phyloP scores from a whole-genome alignment of 2,888 invertebrate genomes.

The Phanerotoma sp. region DNA sequence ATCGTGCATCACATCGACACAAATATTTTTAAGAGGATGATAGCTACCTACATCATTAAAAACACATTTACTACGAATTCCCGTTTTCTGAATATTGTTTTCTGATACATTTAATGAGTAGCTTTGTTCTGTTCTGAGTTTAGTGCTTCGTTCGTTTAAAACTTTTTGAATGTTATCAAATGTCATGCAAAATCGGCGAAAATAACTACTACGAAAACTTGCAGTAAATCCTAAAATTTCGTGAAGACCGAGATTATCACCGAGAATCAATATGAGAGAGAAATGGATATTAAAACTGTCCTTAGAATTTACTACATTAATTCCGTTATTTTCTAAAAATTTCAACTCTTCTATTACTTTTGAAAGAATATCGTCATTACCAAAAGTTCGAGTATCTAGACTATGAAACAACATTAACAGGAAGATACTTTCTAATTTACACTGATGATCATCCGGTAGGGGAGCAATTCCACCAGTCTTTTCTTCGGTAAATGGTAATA shows the following conservation, averaged over 20 bases:
- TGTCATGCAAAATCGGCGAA: constrained; percentile 30
- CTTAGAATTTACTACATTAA: constrained; percentile 9
- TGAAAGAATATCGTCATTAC: constrained; percentile 27
- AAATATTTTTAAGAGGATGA: constrained; percentile 19
- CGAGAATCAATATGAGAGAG: constrained; percentile 23
- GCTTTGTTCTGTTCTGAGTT: constrained; percentile 14
- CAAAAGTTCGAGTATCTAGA: constrained; percentile 21
- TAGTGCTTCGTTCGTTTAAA: constrained; percentile 18
- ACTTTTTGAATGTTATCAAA: constrained; percentile 14
- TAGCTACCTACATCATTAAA: constrained; percentile 7
- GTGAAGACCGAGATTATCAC: constrained; percentile 33
- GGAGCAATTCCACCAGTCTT: too few relatives aligned
- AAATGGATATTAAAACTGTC: constrained; percentile 19
- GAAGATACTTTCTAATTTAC: constrained; percentile 31
- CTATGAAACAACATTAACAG: constrained; percentile 26
- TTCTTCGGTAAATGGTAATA: too few relatives aligned
- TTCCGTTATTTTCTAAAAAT: constrained; percentile 22
- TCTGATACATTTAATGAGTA: constrained; percentile 6
- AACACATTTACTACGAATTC: constrained; percentile 16
- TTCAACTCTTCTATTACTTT: constrained; percentile 26
- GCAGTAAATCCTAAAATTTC: constrained; percentile 28
- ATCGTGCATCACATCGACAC: constrained; percentile 27
- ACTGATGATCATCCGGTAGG: constrained; percentile 26
- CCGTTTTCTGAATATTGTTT: constrained; percentile 12
- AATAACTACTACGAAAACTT: constrained; percentile 23